Base-by-base conservation (phyloP, 2,113 vertebrate species). In the Gopherus evgoodei region DNA sequence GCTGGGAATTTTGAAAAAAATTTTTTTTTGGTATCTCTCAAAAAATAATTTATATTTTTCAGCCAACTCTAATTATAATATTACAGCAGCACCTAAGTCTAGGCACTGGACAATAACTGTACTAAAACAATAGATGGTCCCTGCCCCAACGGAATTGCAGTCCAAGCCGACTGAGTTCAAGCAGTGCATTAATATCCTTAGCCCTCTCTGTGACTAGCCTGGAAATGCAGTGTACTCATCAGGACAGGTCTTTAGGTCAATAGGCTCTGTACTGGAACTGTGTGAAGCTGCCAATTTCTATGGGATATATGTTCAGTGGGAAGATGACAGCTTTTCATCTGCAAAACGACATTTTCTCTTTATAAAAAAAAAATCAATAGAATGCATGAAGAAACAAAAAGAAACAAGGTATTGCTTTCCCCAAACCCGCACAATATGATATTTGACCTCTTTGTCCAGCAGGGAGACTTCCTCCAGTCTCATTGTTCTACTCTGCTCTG, bases 181-280 rank as follows among this genome's bases (percentile, higher is more conserved):
- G 72, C 19, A 25, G 12, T 11, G 19, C 38, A 27, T 7, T 22
- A 19, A 19, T 21, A 38, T 44, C 11, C 24, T 44, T 5, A 38
- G 9, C 65, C 31, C 19, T 72, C 16, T 35, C n/a, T 38, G n/a
- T 19, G 65, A 10, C 8, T 19, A 35, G 65, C 29, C 65, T 38
- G 22, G 38, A 5, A 14, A 5, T 44, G 22, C 72, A 13, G 17
- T 12, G 10, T 19, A 3, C 22, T 76, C 44, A 11, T 38, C 38
- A 76, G 38, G 72, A 4, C 35, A 38, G 54, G 44, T 24, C 81
- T 62, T 56, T 62, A 42, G 1, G 8, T 31, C 57, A 49, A 54
- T 19, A 81, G 5, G 12, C 25, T 42, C 1, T 47, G 0, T 7
- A 8, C 59, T 19, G 6, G 50, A 76, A 10, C 27, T 0, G 0